Conservation (phyloP, 2,113 vertebrate genomes). For the Myanophis thanlyinensis region DNA sequence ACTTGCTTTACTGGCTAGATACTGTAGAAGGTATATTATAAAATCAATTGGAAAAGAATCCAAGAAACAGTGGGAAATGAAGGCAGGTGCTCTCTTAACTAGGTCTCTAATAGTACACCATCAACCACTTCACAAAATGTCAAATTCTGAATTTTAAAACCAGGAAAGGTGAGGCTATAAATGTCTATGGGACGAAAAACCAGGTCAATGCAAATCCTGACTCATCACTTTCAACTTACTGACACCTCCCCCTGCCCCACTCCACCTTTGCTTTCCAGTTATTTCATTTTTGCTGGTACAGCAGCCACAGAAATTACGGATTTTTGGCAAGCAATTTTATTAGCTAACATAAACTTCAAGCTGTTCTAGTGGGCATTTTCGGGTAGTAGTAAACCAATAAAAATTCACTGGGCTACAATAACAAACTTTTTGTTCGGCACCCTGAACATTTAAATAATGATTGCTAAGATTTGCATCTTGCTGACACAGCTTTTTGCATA, state of each 20-base stretch:
- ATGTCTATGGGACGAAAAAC: neutral
- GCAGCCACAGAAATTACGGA: neutral
- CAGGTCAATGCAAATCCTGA: neutral
- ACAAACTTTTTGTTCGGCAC: conserved; percentile 33
- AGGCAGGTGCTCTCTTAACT: conserved; percentile 11
- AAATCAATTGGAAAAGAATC: neutral
- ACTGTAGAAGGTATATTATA: neutral
- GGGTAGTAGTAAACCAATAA: neutral
- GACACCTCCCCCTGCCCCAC: neutral
- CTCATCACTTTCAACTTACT: neutral
- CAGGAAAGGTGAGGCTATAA: neutral
- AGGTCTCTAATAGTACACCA: neutral
- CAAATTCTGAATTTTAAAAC: conserved; percentile 8
- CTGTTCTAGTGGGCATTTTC: neutral
- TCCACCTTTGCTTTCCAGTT: neutral
- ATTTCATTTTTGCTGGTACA: conserved; percentile 20
- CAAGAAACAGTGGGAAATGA: neutral
- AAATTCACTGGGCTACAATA: conserved; percentile 17
- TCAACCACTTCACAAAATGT: neutral
- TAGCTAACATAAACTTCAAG: neutral
- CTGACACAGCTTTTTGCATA: conserved; percentile 33
- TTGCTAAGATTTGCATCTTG: conserved; percentile 39
- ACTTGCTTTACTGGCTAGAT: neutral
- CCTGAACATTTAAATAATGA: conserved; percentile 13
- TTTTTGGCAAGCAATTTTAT: neutral